Evolutionary conservation across 2,797 vertebrate species (phyloP).

Genomic region (Lagorchestes hirsutus): DNA sequence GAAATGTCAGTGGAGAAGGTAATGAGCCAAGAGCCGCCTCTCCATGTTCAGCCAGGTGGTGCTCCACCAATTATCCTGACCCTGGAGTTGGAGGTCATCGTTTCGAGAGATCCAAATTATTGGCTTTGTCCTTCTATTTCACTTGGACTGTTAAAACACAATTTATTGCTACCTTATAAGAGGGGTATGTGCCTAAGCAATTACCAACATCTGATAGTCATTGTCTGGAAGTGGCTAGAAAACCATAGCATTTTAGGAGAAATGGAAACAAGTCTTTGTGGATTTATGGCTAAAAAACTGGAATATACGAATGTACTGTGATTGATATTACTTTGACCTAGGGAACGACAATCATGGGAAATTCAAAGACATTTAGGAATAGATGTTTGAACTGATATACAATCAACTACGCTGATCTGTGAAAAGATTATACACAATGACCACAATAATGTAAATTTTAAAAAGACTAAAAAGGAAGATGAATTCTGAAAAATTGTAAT

Average conservation of each 20-base stretch:
- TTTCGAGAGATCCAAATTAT: background rate
- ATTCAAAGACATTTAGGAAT: background rate
- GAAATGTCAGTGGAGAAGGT: background rate
- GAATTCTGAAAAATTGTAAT: background rate
- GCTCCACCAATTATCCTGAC: background rate
- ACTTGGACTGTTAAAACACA: background rate
- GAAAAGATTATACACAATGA: background rate
- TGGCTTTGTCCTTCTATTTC: conserved; percentile 21
- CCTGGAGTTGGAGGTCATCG: background rate
- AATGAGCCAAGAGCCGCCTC: no score
- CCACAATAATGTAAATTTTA: background rate
- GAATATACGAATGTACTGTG: background rate
- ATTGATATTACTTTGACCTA: background rate
- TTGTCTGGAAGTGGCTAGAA: background rate
- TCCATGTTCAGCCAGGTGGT: background rate
- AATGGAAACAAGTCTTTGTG: background rate
- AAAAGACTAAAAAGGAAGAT: background rate
- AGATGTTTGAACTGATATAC: background rate
- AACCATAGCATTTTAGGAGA: conserved; percentile 2
- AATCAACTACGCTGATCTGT: background rate
- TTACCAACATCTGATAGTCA: background rate
- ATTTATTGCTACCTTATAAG: background rate
- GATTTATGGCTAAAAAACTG: background rate
- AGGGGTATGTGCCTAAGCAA: background rate
- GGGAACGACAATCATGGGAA: background rate